Evolutionary conservation across 2,113 vertebrate species (phyloP).

Genomic region (Thalassoma bifasciatum): DNA sequence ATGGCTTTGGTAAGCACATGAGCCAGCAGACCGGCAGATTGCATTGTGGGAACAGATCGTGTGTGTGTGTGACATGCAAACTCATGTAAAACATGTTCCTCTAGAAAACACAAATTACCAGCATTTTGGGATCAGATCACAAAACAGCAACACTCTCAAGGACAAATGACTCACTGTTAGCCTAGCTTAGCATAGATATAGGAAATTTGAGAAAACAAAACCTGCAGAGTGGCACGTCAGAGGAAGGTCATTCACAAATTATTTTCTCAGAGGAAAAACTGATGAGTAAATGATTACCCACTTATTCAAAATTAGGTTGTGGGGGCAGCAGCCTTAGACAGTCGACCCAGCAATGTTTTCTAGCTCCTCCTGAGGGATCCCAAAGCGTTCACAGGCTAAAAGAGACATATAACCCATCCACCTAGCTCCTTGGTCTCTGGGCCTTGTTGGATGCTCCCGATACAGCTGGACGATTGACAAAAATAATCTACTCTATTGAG

Average conservation of each 20-base stretch:
- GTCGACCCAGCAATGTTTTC: too few relatives aligned
- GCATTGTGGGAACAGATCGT: neutral
- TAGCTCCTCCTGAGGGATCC: too few relatives aligned
- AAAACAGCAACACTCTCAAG: neutral
- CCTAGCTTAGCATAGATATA: neutral
- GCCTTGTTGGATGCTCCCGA: too few relatives aligned
- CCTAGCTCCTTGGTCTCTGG: too few relatives aligned
- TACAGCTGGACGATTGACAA: too few relatives aligned
- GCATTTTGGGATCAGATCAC: neutral
- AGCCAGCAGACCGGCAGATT: neutral
- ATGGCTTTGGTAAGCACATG: neutral
- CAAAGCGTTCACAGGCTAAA: too few relatives aligned
- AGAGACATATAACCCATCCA: too few relatives aligned
- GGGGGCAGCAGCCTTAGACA: too few relatives aligned
- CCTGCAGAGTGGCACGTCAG: neutral
- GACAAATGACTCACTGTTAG: neutral
- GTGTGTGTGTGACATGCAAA: neutral
- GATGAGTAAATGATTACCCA: neutral
- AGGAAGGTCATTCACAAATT: neutral
- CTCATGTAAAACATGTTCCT: neutral
- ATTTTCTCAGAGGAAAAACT: neutral
- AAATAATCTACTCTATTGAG: too few relatives aligned
- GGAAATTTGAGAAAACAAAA: neutral
- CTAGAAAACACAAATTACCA: neutral
- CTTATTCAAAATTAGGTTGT: too few relatives aligned